Percentiles rank a stretch among this genome's conserved stretches.
Evolutionary conservation across 2,888 invertebrate species (phyloP).

Genomic region (Agrilus cyanescens): DNA sequence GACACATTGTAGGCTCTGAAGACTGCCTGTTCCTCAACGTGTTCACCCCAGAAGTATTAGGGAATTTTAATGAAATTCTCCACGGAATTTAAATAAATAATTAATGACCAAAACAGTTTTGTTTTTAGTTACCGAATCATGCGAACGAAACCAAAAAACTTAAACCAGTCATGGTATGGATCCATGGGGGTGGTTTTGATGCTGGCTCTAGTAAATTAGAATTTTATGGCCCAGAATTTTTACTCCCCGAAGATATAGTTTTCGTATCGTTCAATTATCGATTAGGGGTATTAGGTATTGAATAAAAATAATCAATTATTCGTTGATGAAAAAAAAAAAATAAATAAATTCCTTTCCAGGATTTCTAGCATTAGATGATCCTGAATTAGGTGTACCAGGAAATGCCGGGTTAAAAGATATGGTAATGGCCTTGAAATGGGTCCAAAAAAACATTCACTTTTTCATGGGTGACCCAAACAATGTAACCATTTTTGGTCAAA

Average conservation of each 20-base stretch:
- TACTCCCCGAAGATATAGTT: conserved; percentile 30
- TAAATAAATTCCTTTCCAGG: conserved; percentile 24
- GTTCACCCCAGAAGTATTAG: conserved; percentile 29
- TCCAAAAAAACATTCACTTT: conserved; percentile 36
- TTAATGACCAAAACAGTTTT: background rate
- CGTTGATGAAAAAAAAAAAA: too few relatives aligned
- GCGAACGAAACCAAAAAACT: conserved; percentile 5
- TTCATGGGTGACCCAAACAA: conserved; percentile 42
- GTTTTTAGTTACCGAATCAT: conserved; percentile 7
- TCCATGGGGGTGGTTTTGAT: conserved; percentile 34
- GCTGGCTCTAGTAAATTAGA: conserved; percentile 27
- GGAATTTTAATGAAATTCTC: background rate
- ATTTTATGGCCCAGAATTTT: conserved; percentile 29
- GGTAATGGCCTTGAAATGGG: conserved; percentile 40
- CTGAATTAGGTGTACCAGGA: conserved; percentile 37
- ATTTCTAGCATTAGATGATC: conserved; percentile 37
- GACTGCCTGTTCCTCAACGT: conserved; percentile 44
- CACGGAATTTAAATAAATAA: background rate
- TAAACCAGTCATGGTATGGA: conserved; percentile 35
- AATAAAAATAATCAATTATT: too few relatives aligned
- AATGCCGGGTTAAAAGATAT: conserved; percentile 44
- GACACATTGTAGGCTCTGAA: conserved; percentile 36
- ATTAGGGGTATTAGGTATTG: conserved; percentile 30
- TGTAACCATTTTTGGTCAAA: conserved; percentile 42
- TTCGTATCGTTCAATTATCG: conserved; percentile 32